Evolutionary conservation across 1,140 invertebrate genomes (phyloP).

Genomic region (Papilio helenus): DNA sequence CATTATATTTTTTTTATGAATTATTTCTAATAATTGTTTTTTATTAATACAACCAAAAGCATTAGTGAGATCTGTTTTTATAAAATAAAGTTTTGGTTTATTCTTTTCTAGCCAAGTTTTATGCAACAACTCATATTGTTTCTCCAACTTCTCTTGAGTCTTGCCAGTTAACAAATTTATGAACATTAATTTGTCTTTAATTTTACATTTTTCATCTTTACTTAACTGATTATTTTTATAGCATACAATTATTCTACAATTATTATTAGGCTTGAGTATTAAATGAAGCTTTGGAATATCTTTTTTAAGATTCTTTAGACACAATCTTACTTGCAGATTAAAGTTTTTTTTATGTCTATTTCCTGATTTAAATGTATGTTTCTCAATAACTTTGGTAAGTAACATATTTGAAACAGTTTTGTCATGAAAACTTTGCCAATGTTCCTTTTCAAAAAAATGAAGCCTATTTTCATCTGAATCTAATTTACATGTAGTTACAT

Average conservation of each 20-base stretch:
- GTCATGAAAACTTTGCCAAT: slow-evolving; percentile 79
- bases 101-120: slow-evolving; percentile 62
- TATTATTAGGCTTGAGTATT: slow-evolving; percentile 72
- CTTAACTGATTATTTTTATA: slow-evolving; percentile 68
- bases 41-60: slow-evolving; percentile 79
- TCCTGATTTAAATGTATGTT: slow-evolving; percentile 56
- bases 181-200: slow-evolving; percentile 65
- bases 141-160: slow-evolving; percentile 58
- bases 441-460: slow-evolving; percentile 74
- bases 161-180: slow-evolving; percentile 60
- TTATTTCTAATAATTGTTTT: slow-evolving; percentile 63
- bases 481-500: slow-evolving; percentile 77
- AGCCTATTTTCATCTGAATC: slow-evolving; percentile 76
- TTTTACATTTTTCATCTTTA: slow-evolving; percentile 62
- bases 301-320: slow-evolving; percentile 61
- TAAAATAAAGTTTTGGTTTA: slow-evolving; percentile 77
- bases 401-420: slow-evolving; percentile 66
- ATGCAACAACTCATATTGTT: slow-evolving; percentile 57
- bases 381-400: slow-evolving; percentile 57
- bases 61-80: slow-evolving; percentile 78
- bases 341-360: slow-evolving; percentile 58
- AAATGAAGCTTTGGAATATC: slow-evolving; percentile 74
- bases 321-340: slow-evolving; percentile 49
- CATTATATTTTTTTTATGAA: slow-evolving; percentile 59
- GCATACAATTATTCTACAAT: slow-evolving; percentile 72